These are phyloP conservation scores for Meles meles DNA, from an alignment of 2,113 vertebrate species.

Conservation along the genomic window DNA sequence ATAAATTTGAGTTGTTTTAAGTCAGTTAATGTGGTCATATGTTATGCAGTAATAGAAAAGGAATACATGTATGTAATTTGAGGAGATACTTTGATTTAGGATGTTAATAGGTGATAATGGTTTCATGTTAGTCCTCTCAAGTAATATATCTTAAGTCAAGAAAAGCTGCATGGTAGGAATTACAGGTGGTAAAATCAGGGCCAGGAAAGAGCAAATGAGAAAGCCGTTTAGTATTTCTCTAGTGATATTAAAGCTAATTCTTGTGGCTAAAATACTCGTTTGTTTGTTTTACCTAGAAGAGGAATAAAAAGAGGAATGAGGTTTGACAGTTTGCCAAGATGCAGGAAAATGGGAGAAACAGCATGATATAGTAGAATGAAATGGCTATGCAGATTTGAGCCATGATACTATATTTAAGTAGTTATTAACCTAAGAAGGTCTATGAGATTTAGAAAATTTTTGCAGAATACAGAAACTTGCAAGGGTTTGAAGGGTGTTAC, in stretches of 20 bases:
- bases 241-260: not conserved
- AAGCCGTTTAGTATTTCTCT: not conserved
- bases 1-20: not conserved
- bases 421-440: not conserved
- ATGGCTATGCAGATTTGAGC: not conserved
- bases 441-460: not conserved
- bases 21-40: not conserved
- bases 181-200: not conserved
- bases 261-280: not conserved
- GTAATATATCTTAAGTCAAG: not conserved
- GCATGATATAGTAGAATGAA: not conserved
- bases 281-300: not conserved
- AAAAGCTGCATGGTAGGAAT: not conserved
- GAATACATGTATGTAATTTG: slow-evolving; percentile 6
- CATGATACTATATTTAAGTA: not conserved
- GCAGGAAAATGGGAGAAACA: not conserved
- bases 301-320: not conserved
- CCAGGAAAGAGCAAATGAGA: not conserved
- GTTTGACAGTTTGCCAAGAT: not conserved
- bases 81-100: slow-evolving; percentile 1
- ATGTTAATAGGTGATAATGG: not conserved
- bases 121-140: not conserved
- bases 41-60: not conserved
- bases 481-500: not conserved
- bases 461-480: not conserved